phyloP scores from a whole-genome alignment of 2,797 vertebrate species.

The Ctenochaetus hawaiiensis region DNA sequence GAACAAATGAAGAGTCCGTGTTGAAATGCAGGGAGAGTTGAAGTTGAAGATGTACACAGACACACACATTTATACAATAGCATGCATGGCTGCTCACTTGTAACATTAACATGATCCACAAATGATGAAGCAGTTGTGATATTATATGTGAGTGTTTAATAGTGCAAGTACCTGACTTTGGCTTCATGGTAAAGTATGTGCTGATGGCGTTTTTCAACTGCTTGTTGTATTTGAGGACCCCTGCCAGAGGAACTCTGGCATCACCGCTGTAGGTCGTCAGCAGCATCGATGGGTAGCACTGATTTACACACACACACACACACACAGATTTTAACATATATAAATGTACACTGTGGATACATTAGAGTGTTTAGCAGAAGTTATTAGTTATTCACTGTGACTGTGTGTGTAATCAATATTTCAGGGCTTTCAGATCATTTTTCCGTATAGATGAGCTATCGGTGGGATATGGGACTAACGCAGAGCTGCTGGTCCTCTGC shows the following conservation, averaged over 20 bases:
- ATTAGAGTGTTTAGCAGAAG: not conserved
- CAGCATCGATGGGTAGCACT: constrained; percentile 93
- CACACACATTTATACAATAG: not conserved
- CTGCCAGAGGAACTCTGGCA: constrained; percentile 86
- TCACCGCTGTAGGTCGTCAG: constrained; percentile 92
- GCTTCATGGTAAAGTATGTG: constrained; percentile 68
- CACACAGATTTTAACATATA: not conserved
- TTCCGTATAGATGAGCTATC: not conserved
- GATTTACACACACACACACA: constrained; percentile 33
- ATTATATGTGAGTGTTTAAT: not conserved
- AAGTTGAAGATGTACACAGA: not conserved
- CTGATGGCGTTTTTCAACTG: constrained; percentile 85
- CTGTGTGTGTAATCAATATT: not conserved
- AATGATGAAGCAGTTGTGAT: not conserved
- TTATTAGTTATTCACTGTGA: not conserved
- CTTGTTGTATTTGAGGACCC: constrained; percentile 87
- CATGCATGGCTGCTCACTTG: constrained; percentile 3
- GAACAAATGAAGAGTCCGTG: constrained; percentile 10
- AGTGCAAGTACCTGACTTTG: constrained; percentile 69
- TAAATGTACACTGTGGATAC: not conserved
- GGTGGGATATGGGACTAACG: not conserved
- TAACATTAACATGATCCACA: not conserved
- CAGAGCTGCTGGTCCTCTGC: not conserved
- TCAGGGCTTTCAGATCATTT: not conserved
- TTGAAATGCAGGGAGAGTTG: not conserved